Evolutionary conservation across 2,113 vertebrate species (phyloP).

Genomic region (Eudyptes chrysolophus): DNA sequence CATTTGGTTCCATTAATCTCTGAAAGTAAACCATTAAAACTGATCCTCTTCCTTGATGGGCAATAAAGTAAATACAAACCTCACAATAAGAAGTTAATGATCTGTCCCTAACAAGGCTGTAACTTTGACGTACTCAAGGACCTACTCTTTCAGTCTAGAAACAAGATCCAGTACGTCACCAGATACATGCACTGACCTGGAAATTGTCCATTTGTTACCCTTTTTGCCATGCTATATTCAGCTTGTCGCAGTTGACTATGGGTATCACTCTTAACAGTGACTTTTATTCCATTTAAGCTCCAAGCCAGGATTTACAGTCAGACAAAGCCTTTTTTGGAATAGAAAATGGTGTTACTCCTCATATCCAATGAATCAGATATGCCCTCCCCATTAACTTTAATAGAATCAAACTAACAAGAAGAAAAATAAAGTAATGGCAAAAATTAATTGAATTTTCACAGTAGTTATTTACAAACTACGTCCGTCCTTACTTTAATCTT

Average conservation of each 20-base stretch:
- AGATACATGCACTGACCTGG: not conserved
- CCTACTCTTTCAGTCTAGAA: not conserved
- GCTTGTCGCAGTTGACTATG: not conserved
- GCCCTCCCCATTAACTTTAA: not conserved
- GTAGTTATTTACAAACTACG: not conserved
- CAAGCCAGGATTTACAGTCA: not conserved
- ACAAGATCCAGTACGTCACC: not conserved
- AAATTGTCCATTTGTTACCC: not conserved
- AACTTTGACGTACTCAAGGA: not conserved
- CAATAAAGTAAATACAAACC: constrained; percentile 27
- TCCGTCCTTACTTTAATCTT: not conserved
- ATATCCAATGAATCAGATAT: not conserved
- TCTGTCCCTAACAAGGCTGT: constrained; percentile 8
- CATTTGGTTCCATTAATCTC: constrained; percentile 6
- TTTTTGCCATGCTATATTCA: not conserved
- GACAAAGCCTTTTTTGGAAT: not conserved
- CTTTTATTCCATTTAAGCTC: not conserved
- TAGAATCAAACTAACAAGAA: not conserved
- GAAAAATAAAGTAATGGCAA: constrained; percentile 4
- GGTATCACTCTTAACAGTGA: not conserved
- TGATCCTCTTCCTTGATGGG: not conserved
- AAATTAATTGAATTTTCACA: not conserved
- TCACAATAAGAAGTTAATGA: constrained; percentile 27
- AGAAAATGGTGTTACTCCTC: not conserved
- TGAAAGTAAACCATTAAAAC: constrained; percentile 13